Conservation (phyloP, 2,888 invertebrate species). For the Hirtodrosophila alboralis region DNA sequence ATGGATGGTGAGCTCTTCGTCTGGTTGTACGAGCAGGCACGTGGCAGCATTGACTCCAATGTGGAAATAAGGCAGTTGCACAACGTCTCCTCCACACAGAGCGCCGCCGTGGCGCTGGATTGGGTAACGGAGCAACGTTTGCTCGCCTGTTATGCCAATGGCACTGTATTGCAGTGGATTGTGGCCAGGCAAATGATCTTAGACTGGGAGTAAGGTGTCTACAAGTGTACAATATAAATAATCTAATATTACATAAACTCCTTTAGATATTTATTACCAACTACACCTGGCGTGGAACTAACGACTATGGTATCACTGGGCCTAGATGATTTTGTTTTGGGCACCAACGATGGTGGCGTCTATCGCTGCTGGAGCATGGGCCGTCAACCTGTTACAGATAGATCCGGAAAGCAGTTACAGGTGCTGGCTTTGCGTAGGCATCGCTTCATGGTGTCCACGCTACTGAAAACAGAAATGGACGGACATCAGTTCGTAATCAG, state of each 20-base stretch:
- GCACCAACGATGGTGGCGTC: slow-evolving; percentile 81
- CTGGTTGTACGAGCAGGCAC: slow-evolving; percentile 76
- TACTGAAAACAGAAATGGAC: slow-evolving; percentile 65
- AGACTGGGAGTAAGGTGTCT: slow-evolving; percentile 71
- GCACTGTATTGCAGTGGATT: slow-evolving; percentile 80
- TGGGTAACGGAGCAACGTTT: slow-evolving; percentile 79
- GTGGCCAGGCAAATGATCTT: slow-evolving; percentile 66
- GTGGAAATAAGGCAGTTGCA: slow-evolving; percentile 76
- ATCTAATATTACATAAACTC: not conserved
- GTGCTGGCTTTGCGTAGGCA: slow-evolving; percentile 74
- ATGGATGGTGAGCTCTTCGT: slow-evolving; percentile 82
- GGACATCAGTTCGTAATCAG: slow-evolving; percentile 78
- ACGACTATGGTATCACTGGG: slow-evolving; percentile 73
- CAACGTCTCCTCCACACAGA: slow-evolving; percentile 70
- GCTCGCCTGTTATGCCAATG: slow-evolving; percentile 80
- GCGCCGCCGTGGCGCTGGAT: slow-evolving; percentile 80
- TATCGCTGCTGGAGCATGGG: slow-evolving; percentile 73
- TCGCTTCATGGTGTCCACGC: slow-evolving; percentile 78
- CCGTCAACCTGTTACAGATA: slow-evolving; percentile 37
- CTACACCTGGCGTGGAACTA: slow-evolving; percentile 51
- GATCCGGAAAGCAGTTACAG: slow-evolving; percentile 62
- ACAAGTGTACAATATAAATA: not conserved
- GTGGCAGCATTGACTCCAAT: slow-evolving; percentile 30
- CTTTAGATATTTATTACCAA: slow-evolving; percentile 51
- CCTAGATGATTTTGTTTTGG: slow-evolving; percentile 78